Conservation (phyloP, 1,140 invertebrate genomes). For the Metaphire vulgaris region DNA sequence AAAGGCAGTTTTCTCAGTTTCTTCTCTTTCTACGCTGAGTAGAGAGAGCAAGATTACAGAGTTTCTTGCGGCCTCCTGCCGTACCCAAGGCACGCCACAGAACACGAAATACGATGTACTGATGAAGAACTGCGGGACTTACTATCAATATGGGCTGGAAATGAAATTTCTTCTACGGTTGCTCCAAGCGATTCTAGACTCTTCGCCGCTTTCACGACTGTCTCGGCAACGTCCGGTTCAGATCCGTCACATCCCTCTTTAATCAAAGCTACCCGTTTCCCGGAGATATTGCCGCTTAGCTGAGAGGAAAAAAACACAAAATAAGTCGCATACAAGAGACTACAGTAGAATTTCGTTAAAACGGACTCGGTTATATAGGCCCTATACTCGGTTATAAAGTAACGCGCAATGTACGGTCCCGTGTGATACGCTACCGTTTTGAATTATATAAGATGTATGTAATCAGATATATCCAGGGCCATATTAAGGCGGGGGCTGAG, state of each 20-base stretch:
- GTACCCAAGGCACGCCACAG: too few relatives aligned
- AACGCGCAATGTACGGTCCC: background rate
- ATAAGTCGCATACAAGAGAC: too few relatives aligned
- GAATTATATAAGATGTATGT: too few relatives aligned
- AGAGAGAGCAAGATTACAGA: too few relatives aligned
- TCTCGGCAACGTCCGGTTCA: conserved; percentile 31
- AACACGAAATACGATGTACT: too few relatives aligned
- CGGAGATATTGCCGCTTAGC: conserved; percentile 22
- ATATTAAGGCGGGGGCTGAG: too few relatives aligned
- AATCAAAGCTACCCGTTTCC: conserved; percentile 35
- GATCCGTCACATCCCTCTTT: conserved; percentile 37
- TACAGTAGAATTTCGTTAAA: background rate
- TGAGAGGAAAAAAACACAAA: background rate
- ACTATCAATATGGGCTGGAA: conserved; percentile 35
- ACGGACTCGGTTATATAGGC: background rate
- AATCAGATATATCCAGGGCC: too few relatives aligned
- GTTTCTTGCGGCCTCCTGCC: too few relatives aligned
- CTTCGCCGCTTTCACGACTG: conserved; percentile 29
- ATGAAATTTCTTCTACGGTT: conserved; percentile 32
- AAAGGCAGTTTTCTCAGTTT: too few relatives aligned
- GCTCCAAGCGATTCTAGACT: conserved; percentile 25
- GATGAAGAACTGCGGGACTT: too few relatives aligned
- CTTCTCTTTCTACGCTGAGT: too few relatives aligned
- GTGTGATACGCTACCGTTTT: background rate
- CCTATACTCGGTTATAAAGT: background rate